A percentile compares a stretch with the other conserved stretches of the same genome.
Conservation (phyloP, 2,113 vertebrate genomes). For the Chinchilla lanigera region DNA sequence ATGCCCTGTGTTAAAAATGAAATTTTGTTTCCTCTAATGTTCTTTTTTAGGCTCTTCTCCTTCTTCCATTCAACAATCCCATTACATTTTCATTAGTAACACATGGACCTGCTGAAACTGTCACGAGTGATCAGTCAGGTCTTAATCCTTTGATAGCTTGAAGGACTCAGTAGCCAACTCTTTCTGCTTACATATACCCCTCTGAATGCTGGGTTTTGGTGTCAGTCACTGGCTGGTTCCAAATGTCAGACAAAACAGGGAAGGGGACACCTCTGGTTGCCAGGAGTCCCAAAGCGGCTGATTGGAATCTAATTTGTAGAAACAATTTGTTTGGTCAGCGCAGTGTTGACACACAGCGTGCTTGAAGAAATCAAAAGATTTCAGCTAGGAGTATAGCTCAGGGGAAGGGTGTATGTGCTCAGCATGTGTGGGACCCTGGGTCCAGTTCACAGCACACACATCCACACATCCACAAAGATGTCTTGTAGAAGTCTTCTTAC, state of each 20-base stretch:
- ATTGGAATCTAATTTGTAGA: background rate
- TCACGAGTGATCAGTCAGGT: background rate
- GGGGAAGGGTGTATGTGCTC: background rate
- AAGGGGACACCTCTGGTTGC: background rate
- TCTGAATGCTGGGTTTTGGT: background rate
- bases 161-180: background rate
- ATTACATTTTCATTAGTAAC: background rate
- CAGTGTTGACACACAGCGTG: background rate
- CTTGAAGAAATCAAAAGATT: background rate
- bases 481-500: background rate
- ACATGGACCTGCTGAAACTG: background rate
- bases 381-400: background rate
- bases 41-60: background rate
- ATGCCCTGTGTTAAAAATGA: conserved; percentile 26
- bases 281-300: background rate
- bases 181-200: too few species aligned
- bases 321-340: background rate
- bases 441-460: background rate
- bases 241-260: background rate
- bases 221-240: background rate
- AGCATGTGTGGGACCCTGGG: background rate
- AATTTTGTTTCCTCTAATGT: conserved; percentile 36
- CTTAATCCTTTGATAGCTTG: background rate
- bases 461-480: background rate
- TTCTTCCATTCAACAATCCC: background rate